Evolutionary conservation across 2,888 invertebrate species (phyloP).

Genomic region (Arge pagana): DNA sequence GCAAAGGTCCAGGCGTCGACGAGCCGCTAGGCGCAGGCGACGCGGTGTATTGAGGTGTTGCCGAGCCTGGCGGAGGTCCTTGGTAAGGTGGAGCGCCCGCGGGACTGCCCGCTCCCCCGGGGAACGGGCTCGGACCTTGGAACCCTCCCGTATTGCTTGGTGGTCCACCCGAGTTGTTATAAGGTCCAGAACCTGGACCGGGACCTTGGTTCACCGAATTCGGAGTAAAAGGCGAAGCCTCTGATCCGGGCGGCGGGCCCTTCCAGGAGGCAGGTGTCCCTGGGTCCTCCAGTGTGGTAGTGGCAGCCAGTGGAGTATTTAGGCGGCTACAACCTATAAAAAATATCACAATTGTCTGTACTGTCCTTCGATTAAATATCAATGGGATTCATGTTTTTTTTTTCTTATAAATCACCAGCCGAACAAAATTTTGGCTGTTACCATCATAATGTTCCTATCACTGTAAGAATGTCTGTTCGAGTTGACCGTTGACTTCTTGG

Average conservation of each 20-base stretch:
- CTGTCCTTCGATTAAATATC: no score
- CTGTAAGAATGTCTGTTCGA: no score
- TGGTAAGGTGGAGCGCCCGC: constrained; percentile 74
- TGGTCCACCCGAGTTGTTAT: constrained; percentile 59
- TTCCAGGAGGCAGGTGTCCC: constrained; percentile 74
- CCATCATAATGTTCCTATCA: no score
- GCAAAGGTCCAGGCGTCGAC: constrained; percentile 79
- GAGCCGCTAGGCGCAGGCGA: constrained; percentile 83
- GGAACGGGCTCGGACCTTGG: constrained; percentile 64
- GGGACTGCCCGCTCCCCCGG: constrained; percentile 76
- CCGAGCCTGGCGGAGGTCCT: constrained; percentile 75
- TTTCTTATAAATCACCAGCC: no score
- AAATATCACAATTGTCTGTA: constrained; percentile 31
- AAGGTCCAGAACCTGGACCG: constrained; percentile 60
- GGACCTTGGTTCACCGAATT: constrained; percentile 64
- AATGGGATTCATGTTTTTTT: no score
- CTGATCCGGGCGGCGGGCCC: constrained; percentile 71
- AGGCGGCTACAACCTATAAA: constrained; percentile 81
- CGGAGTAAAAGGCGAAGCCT: constrained; percentile 69
- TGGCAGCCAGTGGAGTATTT: constrained; percentile 56
- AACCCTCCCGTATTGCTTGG: constrained; percentile 62
- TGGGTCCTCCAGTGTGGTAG: constrained; percentile 77
- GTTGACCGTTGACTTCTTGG: no score
- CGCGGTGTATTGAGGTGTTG: constrained; percentile 82
- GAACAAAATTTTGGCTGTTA: no score